Evolutionary conservation across 2,888 invertebrate species (phyloP).

Genomic region (Salpingus planirostris): DNA sequence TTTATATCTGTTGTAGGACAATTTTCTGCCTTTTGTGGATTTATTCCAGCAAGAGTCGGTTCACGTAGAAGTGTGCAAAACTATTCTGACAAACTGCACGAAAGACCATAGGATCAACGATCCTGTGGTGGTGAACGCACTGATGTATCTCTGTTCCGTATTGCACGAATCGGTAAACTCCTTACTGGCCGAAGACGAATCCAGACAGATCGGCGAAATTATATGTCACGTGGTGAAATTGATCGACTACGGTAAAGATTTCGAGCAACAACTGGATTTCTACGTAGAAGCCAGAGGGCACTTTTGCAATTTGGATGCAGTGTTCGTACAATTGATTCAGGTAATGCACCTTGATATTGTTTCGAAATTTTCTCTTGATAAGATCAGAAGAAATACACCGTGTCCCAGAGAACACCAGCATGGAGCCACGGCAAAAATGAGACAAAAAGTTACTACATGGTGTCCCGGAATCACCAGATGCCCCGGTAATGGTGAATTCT

Average conservation of each 20-base stretch:
- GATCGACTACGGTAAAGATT: slow-evolving; percentile 75
- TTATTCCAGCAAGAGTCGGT: slow-evolving; percentile 78
- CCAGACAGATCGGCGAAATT: slow-evolving; percentile 72
- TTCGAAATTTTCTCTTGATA: no score
- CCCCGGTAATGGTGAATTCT: no score
- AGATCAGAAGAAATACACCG: no score
- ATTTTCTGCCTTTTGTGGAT: slow-evolving; percentile 84
- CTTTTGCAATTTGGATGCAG: slow-evolving; percentile 84
- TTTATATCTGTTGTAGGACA: slow-evolving; percentile 66
- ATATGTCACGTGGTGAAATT: slow-evolving; percentile 72
- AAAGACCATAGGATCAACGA: slow-evolving; percentile 53
- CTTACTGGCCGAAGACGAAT: slow-evolving; percentile 86
- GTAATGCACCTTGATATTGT: no score
- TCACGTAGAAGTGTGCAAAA: slow-evolving; percentile 77
- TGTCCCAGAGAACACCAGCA: no score
- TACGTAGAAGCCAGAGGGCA: slow-evolving; percentile 87
- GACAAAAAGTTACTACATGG: no score
- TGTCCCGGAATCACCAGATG: no score
- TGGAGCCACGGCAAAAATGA: no score
- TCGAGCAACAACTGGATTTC: slow-evolving; percentile 86
- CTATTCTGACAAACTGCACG: slow-evolving; percentile 54
- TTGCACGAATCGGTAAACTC: slow-evolving; percentile 92
- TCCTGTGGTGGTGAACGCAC: slow-evolving; percentile 77
- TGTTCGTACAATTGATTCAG: slow-evolving; percentile 78
- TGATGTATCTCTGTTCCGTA: slow-evolving; percentile 81